Conservation (phyloP, 2,888 invertebrate genomes). For the Selenia dentaria region DNA sequence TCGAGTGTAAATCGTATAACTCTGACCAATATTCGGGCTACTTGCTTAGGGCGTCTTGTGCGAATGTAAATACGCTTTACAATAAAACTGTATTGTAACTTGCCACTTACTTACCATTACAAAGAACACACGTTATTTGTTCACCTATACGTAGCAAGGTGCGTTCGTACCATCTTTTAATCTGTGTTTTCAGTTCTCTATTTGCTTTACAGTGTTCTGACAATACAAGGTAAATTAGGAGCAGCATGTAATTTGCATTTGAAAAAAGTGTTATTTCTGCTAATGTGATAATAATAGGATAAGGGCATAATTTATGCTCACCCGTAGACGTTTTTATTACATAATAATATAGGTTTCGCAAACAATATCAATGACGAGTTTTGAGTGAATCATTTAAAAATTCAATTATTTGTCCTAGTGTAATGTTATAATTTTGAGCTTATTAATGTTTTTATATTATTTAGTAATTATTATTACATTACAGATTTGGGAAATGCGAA, state of each 20-base stretch:
- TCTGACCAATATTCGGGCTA: slow-evolving; percentile 44
- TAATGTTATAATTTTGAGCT: too few species aligned
- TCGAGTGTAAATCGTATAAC: too few species aligned
- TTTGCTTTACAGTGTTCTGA: slow-evolving; percentile 1
- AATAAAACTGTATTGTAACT: slow-evolving; percentile 10
- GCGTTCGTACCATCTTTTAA: slow-evolving; percentile 4
- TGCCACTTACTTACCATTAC: slow-evolving; percentile 21
- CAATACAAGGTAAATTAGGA: not conserved
- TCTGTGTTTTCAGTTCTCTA: slow-evolving; percentile 5
- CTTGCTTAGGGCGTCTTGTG: slow-evolving; percentile 37
- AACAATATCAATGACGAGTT: too few species aligned
- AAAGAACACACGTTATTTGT: slow-evolving; percentile 19
- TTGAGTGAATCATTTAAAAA: too few species aligned
- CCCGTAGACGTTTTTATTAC: too few species aligned
- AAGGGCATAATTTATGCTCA: too few species aligned
- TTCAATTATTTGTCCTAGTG: too few species aligned
- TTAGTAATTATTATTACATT: too few species aligned
- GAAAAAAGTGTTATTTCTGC: not conserved
- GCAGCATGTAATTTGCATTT: not conserved
- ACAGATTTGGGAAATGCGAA: too few species aligned
- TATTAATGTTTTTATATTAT: too few species aligned
- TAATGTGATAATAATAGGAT: too few species aligned
- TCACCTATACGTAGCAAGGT: slow-evolving; percentile 7
- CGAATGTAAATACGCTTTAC: slow-evolving; percentile 47
- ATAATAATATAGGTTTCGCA: too few species aligned